These are phyloP conservation scores for Amblyjoppa proteus DNA, from an alignment of 2,888 invertebrate genomes.

Conservation along the genomic window DNA sequence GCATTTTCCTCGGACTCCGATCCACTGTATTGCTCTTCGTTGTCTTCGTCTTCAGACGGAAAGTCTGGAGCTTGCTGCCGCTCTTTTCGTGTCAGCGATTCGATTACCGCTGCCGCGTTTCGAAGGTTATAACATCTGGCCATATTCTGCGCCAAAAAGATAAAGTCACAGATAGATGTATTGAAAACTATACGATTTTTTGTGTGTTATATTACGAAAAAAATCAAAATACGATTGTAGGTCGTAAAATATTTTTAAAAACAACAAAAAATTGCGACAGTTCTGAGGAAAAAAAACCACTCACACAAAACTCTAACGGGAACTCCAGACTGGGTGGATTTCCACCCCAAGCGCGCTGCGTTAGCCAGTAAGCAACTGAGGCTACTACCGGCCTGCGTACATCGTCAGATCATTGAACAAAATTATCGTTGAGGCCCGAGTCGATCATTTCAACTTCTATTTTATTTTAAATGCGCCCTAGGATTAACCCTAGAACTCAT, in stretches of 20 bases:
- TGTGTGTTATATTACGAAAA: background rate
- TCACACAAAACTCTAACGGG: constrained; percentile 25
- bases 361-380: background rate
- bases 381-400: background rate
- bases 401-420: constrained; percentile 5
- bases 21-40: too few species aligned
- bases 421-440: background rate
- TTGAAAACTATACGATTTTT: background rate
- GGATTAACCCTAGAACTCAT: too few species aligned
- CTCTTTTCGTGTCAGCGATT: too few species aligned
- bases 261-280: background rate
- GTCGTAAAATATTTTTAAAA: background rate
- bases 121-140: background rate
- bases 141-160: background rate
- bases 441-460: background rate
- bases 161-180: background rate
- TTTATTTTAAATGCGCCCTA: background rate
- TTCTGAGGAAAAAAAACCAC: background rate
- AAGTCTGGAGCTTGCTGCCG: too few species aligned
- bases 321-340: background rate
- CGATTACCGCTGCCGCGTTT: too few species aligned
- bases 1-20: too few species aligned
- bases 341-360: background rate
- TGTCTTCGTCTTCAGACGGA: too few species aligned
- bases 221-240: background rate